Conservation (phyloP, 2,113 vertebrate genomes). For the Caranx ignobilis region DNA sequence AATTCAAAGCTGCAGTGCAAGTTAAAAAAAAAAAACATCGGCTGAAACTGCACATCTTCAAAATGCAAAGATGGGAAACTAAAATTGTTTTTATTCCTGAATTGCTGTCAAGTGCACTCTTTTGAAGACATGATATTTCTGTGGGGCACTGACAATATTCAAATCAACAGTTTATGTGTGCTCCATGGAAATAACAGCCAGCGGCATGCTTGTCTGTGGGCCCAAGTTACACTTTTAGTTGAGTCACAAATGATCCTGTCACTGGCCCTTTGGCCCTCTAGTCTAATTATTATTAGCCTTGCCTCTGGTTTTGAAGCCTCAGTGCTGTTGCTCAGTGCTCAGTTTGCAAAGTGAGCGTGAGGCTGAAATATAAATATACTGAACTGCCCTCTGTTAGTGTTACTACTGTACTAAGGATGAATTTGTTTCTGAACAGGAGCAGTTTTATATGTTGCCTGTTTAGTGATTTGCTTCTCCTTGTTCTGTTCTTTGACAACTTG, state of each 20-base stretch:
- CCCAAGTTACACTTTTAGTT: constrained; percentile 31
- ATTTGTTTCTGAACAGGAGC: not conserved
- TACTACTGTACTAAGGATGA: not conserved
- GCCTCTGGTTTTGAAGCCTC: constrained; percentile 26
- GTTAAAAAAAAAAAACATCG: not conserved
- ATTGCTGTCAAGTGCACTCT: constrained; percentile 3
- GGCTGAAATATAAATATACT: not conserved
- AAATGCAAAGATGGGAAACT: constrained; percentile 8
- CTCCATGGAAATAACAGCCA: not conserved
- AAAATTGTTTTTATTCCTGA: not conserved
- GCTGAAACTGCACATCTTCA: not conserved
- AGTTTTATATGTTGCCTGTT: constrained; percentile 10
- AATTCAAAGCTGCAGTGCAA: not conserved
- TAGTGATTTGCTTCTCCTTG: constrained; percentile 20
- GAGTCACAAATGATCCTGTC: constrained; percentile 51
- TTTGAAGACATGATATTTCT: constrained; percentile 5
- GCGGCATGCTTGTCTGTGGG: not conserved
- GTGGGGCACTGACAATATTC: not conserved
- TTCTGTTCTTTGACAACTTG: constrained; percentile 25
- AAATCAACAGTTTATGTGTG: constrained; percentile 17
- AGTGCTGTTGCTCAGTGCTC: constrained; percentile 6
- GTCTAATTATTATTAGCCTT: constrained; percentile 38
- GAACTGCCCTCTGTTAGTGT: constrained; percentile 4
- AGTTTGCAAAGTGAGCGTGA: not conserved
- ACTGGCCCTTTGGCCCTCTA: constrained; percentile 33